phyloP scores from a whole-genome alignment of 2,113 vertebrate genomes.

The Myotis davidii region DNA sequence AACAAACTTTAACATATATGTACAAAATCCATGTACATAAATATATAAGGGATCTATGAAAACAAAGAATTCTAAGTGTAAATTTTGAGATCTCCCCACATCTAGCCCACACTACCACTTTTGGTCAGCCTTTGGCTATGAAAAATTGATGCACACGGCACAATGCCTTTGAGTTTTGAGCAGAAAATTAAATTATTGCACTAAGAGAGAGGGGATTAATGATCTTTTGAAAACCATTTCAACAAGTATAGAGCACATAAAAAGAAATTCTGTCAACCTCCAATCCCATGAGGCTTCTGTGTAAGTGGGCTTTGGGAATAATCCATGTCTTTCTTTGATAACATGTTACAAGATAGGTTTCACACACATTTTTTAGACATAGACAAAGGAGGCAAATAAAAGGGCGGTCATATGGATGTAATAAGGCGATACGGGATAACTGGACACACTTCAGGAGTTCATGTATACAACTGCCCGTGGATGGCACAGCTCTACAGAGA shows the following conservation, averaged over 20 bases:
- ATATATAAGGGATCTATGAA: not conserved
- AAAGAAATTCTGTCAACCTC: not conserved
- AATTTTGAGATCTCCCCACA: not conserved
- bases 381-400: not conserved
- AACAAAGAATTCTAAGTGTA: not conserved
- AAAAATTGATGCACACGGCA: not conserved
- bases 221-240: slow-evolving; percentile 2
- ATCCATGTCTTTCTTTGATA: not conserved
- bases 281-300: not conserved
- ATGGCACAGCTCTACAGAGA: not conserved
- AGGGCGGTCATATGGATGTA: not conserved
- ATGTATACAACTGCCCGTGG: not conserved
- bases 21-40: not conserved
- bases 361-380: not conserved
- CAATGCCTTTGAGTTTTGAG: not conserved
- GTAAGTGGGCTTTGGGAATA: not conserved
- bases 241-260: not conserved
- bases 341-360: not conserved
- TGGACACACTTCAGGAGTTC: not conserved
- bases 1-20: not conserved
- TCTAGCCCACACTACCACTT: not conserved
- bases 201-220: not conserved
- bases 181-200: slow-evolving; percentile 17
- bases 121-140: not conserved
- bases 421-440: not conserved